These are phyloP conservation scores for Melieria omissa DNA, from an alignment of 2,888 invertebrate genomes.

Conservation along the genomic window DNA sequence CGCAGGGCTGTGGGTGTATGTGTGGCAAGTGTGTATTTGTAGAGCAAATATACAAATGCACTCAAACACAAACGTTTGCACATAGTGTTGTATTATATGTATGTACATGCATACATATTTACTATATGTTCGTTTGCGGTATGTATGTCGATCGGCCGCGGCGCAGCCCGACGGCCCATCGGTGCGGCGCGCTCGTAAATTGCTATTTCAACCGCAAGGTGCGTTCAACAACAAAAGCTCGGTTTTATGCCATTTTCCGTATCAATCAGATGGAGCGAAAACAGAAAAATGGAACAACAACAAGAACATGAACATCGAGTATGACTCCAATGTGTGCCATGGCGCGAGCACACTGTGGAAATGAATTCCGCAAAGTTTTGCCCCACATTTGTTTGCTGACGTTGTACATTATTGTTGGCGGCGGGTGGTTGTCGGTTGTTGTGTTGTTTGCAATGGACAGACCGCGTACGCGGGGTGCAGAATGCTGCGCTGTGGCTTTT, in stretches of 20 bases:
- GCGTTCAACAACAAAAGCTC: neutral
- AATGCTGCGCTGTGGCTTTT: no score
- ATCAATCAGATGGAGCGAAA: neutral
- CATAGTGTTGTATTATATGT: neutral
- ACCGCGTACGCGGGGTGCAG: no score
- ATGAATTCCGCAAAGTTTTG: constrained; percentile 33
- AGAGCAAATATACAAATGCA: neutral
- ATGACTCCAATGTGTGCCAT: no score
- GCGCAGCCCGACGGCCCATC: no score
- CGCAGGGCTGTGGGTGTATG: neutral
- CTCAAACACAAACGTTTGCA: neutral
- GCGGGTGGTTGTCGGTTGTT: no score
- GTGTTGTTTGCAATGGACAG: no score
- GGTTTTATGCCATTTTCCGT: constrained; percentile 3
- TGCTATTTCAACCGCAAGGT: constrained; percentile 9
- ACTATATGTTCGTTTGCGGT: no score
- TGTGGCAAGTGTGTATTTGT: neutral
- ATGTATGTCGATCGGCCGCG: no score
- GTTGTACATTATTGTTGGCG: no score
- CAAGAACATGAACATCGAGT: neutral
- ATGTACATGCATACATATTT: no score
- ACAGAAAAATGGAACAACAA: neutral
- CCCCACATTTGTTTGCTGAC: constrained; percentile 19
- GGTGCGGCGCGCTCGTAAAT: neutral
- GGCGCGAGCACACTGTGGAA: neutral